Evolutionary conservation across 2,888 invertebrate genomes (phyloP).

Genomic region (Dione juno): DNA sequence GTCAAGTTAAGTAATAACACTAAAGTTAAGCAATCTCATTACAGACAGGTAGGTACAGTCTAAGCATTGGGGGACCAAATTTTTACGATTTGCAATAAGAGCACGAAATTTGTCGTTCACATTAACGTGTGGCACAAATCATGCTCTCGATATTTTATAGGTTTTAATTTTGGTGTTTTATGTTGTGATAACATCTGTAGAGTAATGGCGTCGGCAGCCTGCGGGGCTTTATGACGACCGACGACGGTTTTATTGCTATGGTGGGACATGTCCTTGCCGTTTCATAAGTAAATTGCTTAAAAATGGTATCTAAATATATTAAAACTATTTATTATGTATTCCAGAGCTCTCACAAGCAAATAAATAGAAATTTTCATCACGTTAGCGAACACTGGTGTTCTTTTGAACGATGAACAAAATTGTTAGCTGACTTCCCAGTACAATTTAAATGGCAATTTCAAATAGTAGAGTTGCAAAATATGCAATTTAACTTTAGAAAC

Average conservation of each 20-base stretch:
- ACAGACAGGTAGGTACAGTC: constrained; percentile 9
- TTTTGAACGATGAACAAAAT: constrained; percentile 12
- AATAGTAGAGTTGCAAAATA: constrained; percentile 33
- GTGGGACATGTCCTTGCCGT: constrained; percentile 45
- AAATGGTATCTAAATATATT: background rate
- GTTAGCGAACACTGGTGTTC: constrained; percentile 5
- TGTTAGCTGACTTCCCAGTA: constrained; percentile 10
- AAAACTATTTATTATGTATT: background rate
- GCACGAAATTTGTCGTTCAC: constrained; percentile 58
- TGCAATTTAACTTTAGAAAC: constrained; percentile 40
- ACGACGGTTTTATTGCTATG: constrained; percentile 60
- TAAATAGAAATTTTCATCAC: constrained; percentile 7
- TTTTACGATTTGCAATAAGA: constrained; percentile 65
- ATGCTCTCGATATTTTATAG: constrained; percentile 72
- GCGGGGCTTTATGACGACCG: constrained; percentile 64
- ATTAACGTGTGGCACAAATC: constrained; percentile 67
- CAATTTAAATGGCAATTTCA: constrained; percentile 28
- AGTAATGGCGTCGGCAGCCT: constrained; percentile 64
- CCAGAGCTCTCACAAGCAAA: background rate
- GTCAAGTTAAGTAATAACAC: constrained; percentile 5
- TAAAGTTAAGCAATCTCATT: constrained; percentile 18
- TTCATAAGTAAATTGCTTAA: constrained; percentile 14
- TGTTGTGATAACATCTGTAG: constrained; percentile 77
- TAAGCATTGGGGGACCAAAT: constrained; percentile 9
- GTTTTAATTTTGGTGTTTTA: constrained; percentile 78